Conservation (phyloP, 1,140 invertebrate species). For the Drusus annulatus region DNA sequence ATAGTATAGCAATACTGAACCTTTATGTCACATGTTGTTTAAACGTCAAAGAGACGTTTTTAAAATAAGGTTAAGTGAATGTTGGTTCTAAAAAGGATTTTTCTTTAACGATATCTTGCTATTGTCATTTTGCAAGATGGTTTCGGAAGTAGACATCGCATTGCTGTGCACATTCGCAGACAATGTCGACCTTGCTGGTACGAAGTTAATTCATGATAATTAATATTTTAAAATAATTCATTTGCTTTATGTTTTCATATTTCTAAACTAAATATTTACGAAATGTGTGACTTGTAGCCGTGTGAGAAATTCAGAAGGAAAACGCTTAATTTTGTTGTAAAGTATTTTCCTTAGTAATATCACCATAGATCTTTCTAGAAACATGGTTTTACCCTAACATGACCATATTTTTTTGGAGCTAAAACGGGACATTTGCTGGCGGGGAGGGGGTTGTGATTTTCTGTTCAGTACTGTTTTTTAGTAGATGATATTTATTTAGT, state of each 20-base stretch:
- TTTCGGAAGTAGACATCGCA: conserved; percentile 56
- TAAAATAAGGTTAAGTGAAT: conserved; percentile 17
- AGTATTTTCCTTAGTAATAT: too few species aligned
- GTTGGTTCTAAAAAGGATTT: not conserved
- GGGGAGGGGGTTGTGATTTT: too few species aligned
- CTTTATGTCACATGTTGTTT: conserved; percentile 16
- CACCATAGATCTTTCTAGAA: too few species aligned
- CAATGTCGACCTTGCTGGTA: conserved; percentile 61
- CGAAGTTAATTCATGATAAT: conserved; percentile 16
- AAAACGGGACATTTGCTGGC: too few species aligned
- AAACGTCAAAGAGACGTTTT: conserved; percentile 6
- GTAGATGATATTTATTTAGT: too few species aligned
- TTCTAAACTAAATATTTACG: too few species aligned
- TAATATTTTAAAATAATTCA: not conserved
- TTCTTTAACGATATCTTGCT: not conserved
- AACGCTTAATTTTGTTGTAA: too few species aligned
- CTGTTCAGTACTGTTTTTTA: too few species aligned
- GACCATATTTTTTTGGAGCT: too few species aligned
- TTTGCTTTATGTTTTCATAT: not conserved
- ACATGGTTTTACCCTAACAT: too few species aligned
- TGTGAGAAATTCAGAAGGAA: too few species aligned
- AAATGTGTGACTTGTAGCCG: too few species aligned
- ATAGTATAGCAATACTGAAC: not conserved
- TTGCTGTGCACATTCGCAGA: conserved; percentile 66
- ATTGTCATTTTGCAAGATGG: conserved; percentile 9